phyloP scores from a whole-genome alignment of 2,797 vertebrate genomes.

The Florisuga fusca region DNA sequence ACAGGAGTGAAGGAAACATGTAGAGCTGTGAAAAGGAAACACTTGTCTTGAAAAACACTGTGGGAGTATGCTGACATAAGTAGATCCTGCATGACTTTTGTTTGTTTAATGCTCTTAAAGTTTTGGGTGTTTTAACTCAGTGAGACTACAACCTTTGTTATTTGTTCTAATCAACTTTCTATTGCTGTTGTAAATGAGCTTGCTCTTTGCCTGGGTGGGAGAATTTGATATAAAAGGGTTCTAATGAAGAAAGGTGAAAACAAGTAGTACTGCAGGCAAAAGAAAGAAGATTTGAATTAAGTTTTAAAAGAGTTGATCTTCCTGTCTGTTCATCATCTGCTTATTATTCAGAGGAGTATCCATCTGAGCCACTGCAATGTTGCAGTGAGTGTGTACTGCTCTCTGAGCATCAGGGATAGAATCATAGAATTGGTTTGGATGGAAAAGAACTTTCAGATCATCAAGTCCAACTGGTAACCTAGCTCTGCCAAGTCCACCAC shows the following conservation, averaged over 20 bases:
- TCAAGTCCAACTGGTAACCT: too few species aligned
- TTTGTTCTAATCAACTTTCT: constrained; percentile 37
- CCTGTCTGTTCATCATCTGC: background rate
- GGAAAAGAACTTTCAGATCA: too few species aligned
- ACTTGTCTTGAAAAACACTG: background rate
- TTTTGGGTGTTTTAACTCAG: background rate
- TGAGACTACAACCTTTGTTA: background rate
- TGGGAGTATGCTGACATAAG: background rate
- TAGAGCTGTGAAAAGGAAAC: background rate
- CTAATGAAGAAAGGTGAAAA: constrained; percentile 5
- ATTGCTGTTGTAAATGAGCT: constrained; percentile 23
- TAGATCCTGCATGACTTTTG: background rate
- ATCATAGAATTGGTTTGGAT: too few species aligned
- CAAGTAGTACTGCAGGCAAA: constrained; percentile 10
- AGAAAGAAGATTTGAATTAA: constrained; percentile 19
- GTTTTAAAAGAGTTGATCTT: background rate
- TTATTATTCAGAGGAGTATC: background rate
- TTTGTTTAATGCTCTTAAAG: background rate
- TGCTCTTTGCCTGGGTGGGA: constrained; percentile 20
- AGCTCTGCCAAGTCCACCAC: too few species aligned
- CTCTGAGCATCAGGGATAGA: background rate
- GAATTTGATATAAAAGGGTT: background rate
- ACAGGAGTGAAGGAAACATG: background rate
- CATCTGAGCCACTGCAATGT: background rate
- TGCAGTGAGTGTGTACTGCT: background rate